phyloP scores from a whole-genome alignment of 2,888 invertebrate species.

The Conistra vaccinii region DNA sequence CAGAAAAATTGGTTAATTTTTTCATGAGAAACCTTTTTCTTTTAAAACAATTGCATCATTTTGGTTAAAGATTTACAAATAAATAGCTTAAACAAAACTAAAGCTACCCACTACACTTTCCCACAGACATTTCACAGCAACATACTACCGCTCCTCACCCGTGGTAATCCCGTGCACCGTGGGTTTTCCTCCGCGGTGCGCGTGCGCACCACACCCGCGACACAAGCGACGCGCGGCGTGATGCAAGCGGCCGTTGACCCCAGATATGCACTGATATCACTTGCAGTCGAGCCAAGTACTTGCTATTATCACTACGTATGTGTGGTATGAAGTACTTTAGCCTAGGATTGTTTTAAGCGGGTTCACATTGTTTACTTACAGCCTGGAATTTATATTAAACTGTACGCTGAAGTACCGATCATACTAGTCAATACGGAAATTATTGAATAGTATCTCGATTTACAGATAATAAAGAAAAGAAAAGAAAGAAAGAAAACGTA shows the following conservation, averaged over 20 bases:
- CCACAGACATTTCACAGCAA: conserved; percentile 2
- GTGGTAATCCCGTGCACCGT: conserved; percentile 48
- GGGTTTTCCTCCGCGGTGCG: conserved; percentile 50
- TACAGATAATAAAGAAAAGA: no score
- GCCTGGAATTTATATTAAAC: conserved; percentile 16
- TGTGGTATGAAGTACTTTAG: conserved; percentile 36
- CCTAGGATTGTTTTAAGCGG: conserved; percentile 43
- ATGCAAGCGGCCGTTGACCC: conserved; percentile 63
- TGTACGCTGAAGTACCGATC: not conserved
- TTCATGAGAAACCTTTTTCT: no score
- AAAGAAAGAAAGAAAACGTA: no score
- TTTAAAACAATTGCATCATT: no score
- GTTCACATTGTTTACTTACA: conserved; percentile 22
- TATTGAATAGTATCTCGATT: not conserved
- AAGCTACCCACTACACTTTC: not conserved
- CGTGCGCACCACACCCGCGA: conserved; percentile 40
- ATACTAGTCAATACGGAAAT: not conserved
- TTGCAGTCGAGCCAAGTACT: conserved; percentile 62
- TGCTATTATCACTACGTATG: conserved; percentile 43
- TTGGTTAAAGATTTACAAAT: no score
- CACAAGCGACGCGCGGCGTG: conserved; percentile 48
- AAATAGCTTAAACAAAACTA: no score
- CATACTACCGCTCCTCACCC: conserved; percentile 37
- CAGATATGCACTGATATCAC: conserved; percentile 63
- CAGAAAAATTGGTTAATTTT: no score